These are phyloP conservation scores for Prochilodus magdalenae DNA, from an alignment of 2,113 vertebrate species.

Conservation along the genomic window DNA sequence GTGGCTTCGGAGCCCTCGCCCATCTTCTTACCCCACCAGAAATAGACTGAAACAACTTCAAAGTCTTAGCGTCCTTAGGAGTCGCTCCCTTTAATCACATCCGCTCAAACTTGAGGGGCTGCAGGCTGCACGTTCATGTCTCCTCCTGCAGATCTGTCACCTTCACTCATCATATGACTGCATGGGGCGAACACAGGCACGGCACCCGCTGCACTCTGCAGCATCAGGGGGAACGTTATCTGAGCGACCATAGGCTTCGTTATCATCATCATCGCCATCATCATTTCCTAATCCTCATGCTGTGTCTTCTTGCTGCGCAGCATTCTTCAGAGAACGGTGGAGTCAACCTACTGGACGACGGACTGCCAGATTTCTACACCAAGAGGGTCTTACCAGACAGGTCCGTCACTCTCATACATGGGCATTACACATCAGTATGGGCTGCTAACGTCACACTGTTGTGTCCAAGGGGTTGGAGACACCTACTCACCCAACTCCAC, in stretches of 20 bases:
- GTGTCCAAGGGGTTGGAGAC: no score
- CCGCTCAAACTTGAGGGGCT: constrained; percentile 3
- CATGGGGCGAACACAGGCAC: not conserved
- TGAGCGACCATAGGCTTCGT: not conserved
- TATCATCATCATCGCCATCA: not conserved
- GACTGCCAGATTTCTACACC: constrained; percentile 89
- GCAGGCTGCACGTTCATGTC: constrained; percentile 16
- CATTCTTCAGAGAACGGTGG: constrained; percentile 83
- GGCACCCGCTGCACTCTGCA: not conserved
- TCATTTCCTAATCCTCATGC: not conserved
- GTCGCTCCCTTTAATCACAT: constrained; percentile 3
- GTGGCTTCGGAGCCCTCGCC: not conserved
- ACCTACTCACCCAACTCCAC: no score
- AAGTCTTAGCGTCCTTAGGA: not conserved
- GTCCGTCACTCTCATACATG: constrained; percentile 53
- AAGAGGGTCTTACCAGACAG: constrained; percentile 88
- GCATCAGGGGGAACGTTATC: not conserved
- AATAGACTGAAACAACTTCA: not conserved
- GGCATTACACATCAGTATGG: not conserved
- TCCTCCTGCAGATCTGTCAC: not conserved
- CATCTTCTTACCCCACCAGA: not conserved
- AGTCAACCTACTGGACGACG: constrained; percentile 83
- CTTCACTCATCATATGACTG: constrained; percentile 28
- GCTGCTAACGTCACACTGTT: not conserved
- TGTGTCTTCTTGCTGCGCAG: constrained; percentile 56